Conservation (phyloP, 2,888 invertebrate genomes). For the Macropis europaea region DNA sequence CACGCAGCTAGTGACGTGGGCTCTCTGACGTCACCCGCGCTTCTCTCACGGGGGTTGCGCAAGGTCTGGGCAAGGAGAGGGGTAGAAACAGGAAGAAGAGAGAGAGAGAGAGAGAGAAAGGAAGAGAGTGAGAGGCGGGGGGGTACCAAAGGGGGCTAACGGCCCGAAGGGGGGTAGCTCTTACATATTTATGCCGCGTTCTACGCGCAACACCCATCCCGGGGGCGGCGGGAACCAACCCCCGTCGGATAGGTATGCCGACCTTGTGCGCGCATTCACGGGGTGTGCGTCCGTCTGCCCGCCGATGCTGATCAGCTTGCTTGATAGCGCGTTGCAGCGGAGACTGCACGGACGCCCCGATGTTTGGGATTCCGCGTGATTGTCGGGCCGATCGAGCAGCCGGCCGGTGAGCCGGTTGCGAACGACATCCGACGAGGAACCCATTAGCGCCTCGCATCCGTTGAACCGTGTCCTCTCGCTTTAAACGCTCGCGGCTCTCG, state of each 20-base stretch:
- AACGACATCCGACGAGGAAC: conserved; percentile 16
- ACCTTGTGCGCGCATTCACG: conserved; percentile 61
- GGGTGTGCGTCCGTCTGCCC: conserved; percentile 35
- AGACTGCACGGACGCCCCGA: conserved; percentile 2
- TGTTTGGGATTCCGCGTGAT: conserved; percentile 32
- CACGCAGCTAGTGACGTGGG: conserved; percentile 72
- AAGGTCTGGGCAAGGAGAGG: conserved; percentile 68
- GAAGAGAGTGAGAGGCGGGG: conserved; percentile 39
- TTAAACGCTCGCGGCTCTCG: background rate
- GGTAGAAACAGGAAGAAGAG: conserved; percentile 39
- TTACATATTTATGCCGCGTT: conserved; percentile 80
- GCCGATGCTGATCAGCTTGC: conserved; percentile 57
- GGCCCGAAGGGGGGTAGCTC: conserved; percentile 72
- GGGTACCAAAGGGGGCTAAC: conserved; percentile 65
- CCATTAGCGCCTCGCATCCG: background rate
- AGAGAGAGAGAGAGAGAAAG: conserved; percentile 29
- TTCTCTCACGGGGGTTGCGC: conserved; percentile 68
- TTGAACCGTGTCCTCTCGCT: too few relatives aligned
- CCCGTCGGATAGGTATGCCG: conserved; percentile 58
- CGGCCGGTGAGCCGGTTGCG: conserved; percentile 20
- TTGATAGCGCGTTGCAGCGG: conserved; percentile 38
- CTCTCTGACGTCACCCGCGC: conserved; percentile 65
- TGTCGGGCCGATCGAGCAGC: conserved; percentile 17
- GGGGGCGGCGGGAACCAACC: conserved; percentile 57
- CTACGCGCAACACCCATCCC: conserved; percentile 74